A percentile compares a stretch with the other conserved stretches of the same genome.
Conservation (phyloP, 2,888 invertebrate genomes). For the Amiota communis region DNA sequence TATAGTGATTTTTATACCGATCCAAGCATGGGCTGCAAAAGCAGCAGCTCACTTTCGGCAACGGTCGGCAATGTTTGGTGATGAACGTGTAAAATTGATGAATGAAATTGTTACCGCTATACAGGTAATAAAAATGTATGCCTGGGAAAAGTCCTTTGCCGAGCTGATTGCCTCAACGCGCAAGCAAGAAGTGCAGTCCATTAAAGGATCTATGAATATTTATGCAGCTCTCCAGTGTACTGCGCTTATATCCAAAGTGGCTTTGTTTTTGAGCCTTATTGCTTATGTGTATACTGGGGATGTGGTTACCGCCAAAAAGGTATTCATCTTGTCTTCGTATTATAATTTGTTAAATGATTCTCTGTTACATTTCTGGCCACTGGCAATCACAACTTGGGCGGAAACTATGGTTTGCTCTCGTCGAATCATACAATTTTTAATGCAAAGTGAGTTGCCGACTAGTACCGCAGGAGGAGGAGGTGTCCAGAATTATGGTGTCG, state of each 20-base stretch:
- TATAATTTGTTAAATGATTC: slow-evolving; percentile 85
- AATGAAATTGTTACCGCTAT: slow-evolving; percentile 89
- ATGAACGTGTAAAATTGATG: slow-evolving; percentile 89
- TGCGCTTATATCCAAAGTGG: slow-evolving; percentile 84
- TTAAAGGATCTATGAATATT: slow-evolving; percentile 79
- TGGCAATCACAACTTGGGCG: slow-evolving; percentile 83
- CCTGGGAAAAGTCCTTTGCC: slow-evolving; percentile 88
- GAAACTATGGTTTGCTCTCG: slow-evolving; percentile 84
- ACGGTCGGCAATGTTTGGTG: slow-evolving; percentile 84
- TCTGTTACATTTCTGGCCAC: slow-evolving; percentile 85
- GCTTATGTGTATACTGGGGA: slow-evolving; percentile 79
- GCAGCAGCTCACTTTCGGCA: slow-evolving; percentile 78
- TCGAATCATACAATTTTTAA: slow-evolving; percentile 80
- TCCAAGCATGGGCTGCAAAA: slow-evolving; percentile 83
- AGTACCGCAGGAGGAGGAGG: slow-evolving; percentile 28
- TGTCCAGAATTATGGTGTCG: slow-evolving; percentile 42
- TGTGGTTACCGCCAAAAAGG: slow-evolving; percentile 81
- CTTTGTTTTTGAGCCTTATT: slow-evolving; percentile 84
- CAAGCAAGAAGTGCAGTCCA: slow-evolving; percentile 80
- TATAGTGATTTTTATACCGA: slow-evolving; percentile 81
- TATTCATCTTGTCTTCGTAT: slow-evolving; percentile 87
- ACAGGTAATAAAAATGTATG: slow-evolving; percentile 91
- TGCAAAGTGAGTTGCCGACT: slow-evolving; percentile 62
- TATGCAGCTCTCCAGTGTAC: slow-evolving; percentile 81
- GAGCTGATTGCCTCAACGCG: slow-evolving; percentile 82